Evolutionary conservation across 1,140 invertebrate species (phyloP).

Genomic region (Hermatobates lingyangjiaoensis): DNA sequence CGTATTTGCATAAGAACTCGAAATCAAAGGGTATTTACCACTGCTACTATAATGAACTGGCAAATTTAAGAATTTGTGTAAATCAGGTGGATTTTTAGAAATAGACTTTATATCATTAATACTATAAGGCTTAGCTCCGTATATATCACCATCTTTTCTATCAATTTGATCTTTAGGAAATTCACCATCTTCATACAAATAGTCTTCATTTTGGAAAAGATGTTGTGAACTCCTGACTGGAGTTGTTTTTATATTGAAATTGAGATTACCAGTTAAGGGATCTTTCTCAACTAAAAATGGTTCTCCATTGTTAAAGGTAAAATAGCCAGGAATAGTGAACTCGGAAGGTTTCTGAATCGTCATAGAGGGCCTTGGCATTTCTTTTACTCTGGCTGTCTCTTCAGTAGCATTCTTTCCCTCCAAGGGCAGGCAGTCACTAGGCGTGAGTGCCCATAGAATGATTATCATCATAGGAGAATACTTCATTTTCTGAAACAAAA

Average conservation of each 20-base stretch:
- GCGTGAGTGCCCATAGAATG: constrained; percentile 7
- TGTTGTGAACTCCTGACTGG: constrained; percentile 11
- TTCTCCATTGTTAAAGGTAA: constrained; percentile 42
- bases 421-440: neutral
- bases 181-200: constrained; percentile 18
- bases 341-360: constrained; percentile 11
- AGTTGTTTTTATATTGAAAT: constrained; percentile 17
- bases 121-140: constrained; percentile 22
- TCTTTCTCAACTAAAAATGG: constrained; percentile 48
- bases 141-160: constrained; percentile 26
- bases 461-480: constrained; percentile 8
- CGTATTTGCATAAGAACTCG: constrained; percentile 47
- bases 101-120: constrained; percentile 29
- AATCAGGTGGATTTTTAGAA: constrained; percentile 30
- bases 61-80: constrained; percentile 48
- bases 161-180: constrained; percentile 25
- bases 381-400: constrained; percentile 11
- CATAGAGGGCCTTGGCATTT: constrained; percentile 14
- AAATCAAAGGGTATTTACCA: constrained; percentile 42
- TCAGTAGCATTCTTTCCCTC: neutral
- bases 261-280: constrained; percentile 35
- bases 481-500: constrained; percentile 4
- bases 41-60: constrained; percentile 41
- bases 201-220: constrained; percentile 5
- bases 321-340: constrained; percentile 20